Evolutionary conservation across 2,888 invertebrate genomes (phyloP).

Genomic region (Malacosoma neustria): DNA sequence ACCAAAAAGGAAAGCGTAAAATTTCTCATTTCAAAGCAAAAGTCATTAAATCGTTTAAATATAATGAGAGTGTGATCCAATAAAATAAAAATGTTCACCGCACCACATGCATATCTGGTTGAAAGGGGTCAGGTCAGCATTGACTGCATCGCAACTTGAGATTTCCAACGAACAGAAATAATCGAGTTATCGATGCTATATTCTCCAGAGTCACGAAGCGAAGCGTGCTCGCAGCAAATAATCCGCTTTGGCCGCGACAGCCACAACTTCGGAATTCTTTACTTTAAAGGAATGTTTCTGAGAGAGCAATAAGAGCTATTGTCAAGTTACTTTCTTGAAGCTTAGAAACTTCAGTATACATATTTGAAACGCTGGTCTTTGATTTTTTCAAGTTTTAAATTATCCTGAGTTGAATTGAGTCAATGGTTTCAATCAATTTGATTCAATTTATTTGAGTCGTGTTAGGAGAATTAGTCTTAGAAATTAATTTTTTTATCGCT

Average conservation of each 20-base stretch:
- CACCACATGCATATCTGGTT: slow-evolving; percentile 7
- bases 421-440: too few species aligned
- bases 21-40: too few species aligned
- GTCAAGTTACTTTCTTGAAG: slow-evolving; percentile 26
- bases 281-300: slow-evolving; percentile 44
- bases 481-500: too few species aligned
- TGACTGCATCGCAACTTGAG: background rate
- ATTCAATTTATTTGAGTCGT: too few species aligned
- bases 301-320: slow-evolving; percentile 48
- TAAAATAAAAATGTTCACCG: slow-evolving; percentile 9
- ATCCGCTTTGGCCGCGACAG: slow-evolving; percentile 47
- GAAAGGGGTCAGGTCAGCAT: slow-evolving; percentile 11
- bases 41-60: too few species aligned
- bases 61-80: too few species aligned
- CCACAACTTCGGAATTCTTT: slow-evolving; percentile 43
- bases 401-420: background rate
- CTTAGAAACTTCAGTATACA: slow-evolving; percentile 23
- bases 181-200: slow-evolving; percentile 44
- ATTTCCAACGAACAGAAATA: slow-evolving; percentile 24
- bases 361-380: background rate
- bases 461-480: too few species aligned
- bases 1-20: too few species aligned
- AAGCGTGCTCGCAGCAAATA: slow-evolving; percentile 29
- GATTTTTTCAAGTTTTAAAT: background rate
- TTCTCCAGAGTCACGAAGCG: slow-evolving; percentile 25